Evolutionary conservation across 2,797 vertebrate genomes (phyloP).

Genomic region (Girardinus metallicus): DNA sequence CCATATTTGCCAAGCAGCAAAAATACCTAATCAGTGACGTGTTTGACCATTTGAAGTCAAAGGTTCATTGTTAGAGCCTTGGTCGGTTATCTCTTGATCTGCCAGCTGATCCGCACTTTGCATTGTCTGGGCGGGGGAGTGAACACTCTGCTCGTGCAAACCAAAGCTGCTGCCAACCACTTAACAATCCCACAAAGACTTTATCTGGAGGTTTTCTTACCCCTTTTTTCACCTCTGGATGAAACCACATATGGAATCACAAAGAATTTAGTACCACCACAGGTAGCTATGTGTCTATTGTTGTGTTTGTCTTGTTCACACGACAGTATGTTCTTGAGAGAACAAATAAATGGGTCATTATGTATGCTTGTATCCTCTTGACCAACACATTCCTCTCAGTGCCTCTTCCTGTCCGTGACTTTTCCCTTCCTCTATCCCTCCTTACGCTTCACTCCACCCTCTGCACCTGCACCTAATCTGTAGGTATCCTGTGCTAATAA

Average conservation of each 20-base stretch:
- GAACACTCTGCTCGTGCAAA: not conserved
- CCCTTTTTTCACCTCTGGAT: not conserved
- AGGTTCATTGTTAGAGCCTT: constrained; percentile 15
- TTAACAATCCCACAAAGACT: not conserved
- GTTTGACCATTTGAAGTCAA: not conserved
- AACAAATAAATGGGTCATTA: not conserved
- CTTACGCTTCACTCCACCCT: constrained; percentile 24
- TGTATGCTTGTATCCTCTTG: constrained; percentile 26
- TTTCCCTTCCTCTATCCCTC: constrained; percentile 44
- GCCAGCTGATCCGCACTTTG: constrained; percentile 7
- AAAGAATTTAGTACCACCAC: not conserved
- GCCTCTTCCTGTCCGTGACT: constrained; percentile 54
- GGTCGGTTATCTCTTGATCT: constrained; percentile 1
- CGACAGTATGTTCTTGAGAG: constrained; percentile 1
- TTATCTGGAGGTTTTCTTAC: not conserved
- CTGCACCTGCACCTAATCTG: constrained; percentile 9
- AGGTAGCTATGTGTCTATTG: not conserved
- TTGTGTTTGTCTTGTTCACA: constrained; percentile 8
- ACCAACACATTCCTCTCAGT: constrained; percentile 50
- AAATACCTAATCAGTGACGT: constrained; percentile 2
- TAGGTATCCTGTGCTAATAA: not conserved
- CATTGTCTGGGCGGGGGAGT: not conserved
- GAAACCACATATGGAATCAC: constrained; percentile 16
- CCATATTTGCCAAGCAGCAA: constrained; percentile 17
- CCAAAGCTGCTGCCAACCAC: not conserved